A percentile compares a stretch with the other conserved stretches of the same genome.
phyloP scores from a whole-genome alignment of 2,113 vertebrate species.

The Gallinago undulata region DNA sequence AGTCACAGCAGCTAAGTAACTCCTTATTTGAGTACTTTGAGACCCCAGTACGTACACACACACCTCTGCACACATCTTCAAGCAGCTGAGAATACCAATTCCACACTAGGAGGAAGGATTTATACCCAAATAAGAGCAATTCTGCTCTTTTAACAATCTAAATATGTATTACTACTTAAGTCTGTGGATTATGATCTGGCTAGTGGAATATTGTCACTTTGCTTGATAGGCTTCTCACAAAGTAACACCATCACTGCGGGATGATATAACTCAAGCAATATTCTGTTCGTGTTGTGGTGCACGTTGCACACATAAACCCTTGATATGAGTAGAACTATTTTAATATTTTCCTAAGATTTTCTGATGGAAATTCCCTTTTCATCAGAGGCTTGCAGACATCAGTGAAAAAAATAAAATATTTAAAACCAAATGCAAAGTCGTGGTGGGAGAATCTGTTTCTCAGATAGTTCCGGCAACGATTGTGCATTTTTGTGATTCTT shows the following conservation, averaged over 20 bases:
- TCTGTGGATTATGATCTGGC: background rate
- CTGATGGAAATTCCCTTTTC: background rate
- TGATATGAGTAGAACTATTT: too few relatives aligned
- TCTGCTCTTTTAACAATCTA: background rate
- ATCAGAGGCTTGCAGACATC: background rate
- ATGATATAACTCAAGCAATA: background rate
- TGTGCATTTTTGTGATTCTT: background rate
- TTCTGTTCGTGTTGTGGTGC: background rate
- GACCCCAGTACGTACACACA: too few relatives aligned
- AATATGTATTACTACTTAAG: background rate
- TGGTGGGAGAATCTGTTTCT: background rate
- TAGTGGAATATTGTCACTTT: background rate
- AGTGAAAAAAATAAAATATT: background rate
- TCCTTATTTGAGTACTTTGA: accelerated
- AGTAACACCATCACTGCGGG: background rate
- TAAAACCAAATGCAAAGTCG: background rate
- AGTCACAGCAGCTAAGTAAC: background rate
- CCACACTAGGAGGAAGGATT: background rate
- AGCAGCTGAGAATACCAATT: background rate
- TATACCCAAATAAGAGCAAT: background rate
- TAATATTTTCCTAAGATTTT: background rate
- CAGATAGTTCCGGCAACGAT: background rate
- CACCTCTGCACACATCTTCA: background rate
- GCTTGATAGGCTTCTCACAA: background rate
- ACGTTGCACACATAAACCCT: accelerated